These are phyloP conservation scores for Caenorhabditis sinica DNA, from an alignment of 2,888 invertebrate species.

Conservation along the genomic window DNA sequence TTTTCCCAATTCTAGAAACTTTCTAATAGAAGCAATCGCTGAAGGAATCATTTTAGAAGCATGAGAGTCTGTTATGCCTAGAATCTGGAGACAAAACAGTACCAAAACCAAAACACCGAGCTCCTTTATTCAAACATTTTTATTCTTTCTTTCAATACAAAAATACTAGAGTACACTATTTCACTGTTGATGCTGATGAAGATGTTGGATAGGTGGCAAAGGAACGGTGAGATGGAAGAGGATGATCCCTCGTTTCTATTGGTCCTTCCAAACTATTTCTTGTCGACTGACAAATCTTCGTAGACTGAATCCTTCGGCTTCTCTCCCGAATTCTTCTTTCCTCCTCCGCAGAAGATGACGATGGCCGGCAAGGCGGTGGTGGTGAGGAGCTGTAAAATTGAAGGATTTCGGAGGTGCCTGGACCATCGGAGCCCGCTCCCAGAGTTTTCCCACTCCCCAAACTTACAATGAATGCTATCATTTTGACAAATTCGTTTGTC, in stretches of 20 bases:
- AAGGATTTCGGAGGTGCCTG: too few relatives aligned
- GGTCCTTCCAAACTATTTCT: conserved; percentile 8
- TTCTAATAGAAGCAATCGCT: too few relatives aligned
- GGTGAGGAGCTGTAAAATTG: conserved; percentile 19
- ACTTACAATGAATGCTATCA: not conserved
- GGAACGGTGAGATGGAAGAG: not conserved
- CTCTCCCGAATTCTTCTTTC: conserved; percentile 20
- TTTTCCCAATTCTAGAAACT: too few relatives aligned
- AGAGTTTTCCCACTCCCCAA: not conserved
- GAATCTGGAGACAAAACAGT: too few relatives aligned
- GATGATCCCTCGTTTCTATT: not conserved
- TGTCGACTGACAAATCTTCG: conserved; percentile 37
- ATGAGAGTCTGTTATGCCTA: too few relatives aligned
- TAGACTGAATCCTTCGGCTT: conserved; percentile 30
- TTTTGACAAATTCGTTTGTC: not conserved
- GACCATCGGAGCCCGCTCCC: not conserved
- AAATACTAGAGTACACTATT: not conserved
- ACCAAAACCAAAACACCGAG: too few relatives aligned
- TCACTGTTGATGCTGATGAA: not conserved
- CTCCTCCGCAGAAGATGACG: conserved; percentile 22
- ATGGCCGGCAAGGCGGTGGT: conserved; percentile 11
- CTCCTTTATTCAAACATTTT: too few relatives aligned
- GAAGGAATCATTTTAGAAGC: too few relatives aligned
- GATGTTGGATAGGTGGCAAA: not conserved
- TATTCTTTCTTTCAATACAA: not conserved